Evolutionary conservation across 2,113 vertebrate genomes (phyloP).

Genomic region (Chloebia gouldiae): DNA sequence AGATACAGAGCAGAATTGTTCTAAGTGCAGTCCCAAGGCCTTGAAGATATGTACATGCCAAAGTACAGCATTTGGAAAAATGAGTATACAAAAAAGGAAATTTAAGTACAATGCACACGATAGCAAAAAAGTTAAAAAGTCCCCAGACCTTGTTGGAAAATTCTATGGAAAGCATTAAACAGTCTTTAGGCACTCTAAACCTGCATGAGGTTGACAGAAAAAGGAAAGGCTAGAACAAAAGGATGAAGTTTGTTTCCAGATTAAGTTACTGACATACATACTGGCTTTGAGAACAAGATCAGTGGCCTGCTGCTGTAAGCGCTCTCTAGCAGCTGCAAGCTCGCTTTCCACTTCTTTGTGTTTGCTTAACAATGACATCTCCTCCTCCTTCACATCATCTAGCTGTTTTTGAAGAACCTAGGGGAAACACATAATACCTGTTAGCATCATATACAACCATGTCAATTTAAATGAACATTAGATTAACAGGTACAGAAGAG

Average conservation of each 20-base stretch:
- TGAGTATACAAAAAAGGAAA: neutral
- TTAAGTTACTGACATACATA: constrained; percentile 75
- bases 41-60: rapidly evolving
- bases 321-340: constrained; percentile 89
- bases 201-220: neutral
- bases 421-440: constrained; percentile 25
- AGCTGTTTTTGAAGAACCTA: constrained; percentile 94
- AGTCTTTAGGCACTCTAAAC: neutral
- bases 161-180: neutral
- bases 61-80: neutral
- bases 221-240: neutral
- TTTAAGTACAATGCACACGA: rapidly evolving
- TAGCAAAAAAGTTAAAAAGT: neutral
- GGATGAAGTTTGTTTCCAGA: neutral
- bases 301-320: constrained; percentile 93
- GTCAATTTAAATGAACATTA: neutral
- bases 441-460: neutral
- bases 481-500: neutral
- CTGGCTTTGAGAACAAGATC: constrained; percentile 98
- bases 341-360: constrained; percentile 96
- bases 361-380: constrained; percentile 90
- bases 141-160: neutral
- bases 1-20: neutral
- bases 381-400: constrained; percentile 93
- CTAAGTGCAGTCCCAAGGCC: neutral